Base-by-base conservation (phyloP, 2,888 invertebrate species). In the Diadromus collaris region DNA sequence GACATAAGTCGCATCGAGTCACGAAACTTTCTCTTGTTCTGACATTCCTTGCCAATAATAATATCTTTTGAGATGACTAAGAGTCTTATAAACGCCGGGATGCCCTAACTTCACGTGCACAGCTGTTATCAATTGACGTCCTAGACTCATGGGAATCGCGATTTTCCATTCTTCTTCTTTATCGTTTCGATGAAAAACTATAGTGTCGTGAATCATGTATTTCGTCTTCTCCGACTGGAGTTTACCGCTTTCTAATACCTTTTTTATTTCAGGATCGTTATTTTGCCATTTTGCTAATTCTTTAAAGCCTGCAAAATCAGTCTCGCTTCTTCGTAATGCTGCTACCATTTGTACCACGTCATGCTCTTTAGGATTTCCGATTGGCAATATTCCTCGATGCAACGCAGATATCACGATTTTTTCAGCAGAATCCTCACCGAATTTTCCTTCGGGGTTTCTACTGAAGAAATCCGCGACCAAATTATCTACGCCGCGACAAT, bases 391-490 rank as follows among this genome's bases (percentile, higher is more conserved):
- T 60, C 56, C 27, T 61, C 58, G n/a, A 58, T 44, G 34, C 51
- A 46, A 7, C n/a, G 29, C 21, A 24, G 61, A 34, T 21, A 71
- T 34, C 6, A 61, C 67, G 63, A 61, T 44, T 24, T 19, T 41
- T 13, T 44, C 44, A 9, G 21, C 21, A 24, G n/a, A 41, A 13
- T 61, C 38, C n/a, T 46, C 70, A 51, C 32, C 29, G 60, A 80
- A 82, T 61, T 67, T 56, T 13, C 71, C 70, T 7, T 69, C 67
- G 4, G 83, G 81, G 70, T 82, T 84, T 3, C 88, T 46, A 9
- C 85, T 85, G n/a, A 87, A 76, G n/a, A 83, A 78, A 77, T 88
- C 86, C 0, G 84, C 85, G 1, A 83, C 82, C 0, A 83, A 46
- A 71, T 87, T 87, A 5, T 86, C 83, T 3, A 24, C 58, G 0